phyloP scores from a whole-genome alignment of 2,797 vertebrate genomes.

The Numenius phaeopus region DNA sequence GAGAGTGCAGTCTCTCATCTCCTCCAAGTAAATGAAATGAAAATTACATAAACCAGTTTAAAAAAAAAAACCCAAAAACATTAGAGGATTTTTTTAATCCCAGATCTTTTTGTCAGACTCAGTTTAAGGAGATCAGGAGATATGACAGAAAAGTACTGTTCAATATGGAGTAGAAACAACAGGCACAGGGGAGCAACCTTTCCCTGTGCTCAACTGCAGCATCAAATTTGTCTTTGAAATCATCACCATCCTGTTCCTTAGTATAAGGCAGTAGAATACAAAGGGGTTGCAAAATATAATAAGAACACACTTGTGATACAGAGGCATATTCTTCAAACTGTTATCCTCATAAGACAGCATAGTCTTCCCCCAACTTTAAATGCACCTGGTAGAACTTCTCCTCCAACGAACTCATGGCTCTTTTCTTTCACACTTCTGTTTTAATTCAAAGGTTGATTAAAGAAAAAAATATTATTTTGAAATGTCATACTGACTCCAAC shows the following conservation, averaged over 20 bases:
- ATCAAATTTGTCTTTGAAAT: background rate
- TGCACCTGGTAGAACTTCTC: background rate
- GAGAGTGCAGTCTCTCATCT: background rate
- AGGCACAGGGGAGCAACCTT: background rate
- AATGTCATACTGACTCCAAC: constrained; percentile 8
- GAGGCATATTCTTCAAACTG: background rate
- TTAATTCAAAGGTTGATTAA: background rate
- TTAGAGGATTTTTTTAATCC: background rate
- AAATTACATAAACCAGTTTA: background rate
- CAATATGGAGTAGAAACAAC: background rate
- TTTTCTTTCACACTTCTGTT: background rate
- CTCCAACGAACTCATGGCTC: background rate
- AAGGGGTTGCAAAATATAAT: background rate
- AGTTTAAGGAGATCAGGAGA: background rate
- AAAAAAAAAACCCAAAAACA: background rate
- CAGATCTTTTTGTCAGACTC: background rate
- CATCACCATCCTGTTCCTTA: background rate
- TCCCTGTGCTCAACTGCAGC: background rate
- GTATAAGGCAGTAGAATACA: background rate
- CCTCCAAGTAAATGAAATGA: background rate
- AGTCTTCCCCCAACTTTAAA: background rate
- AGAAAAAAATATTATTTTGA: background rate
- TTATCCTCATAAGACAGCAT: background rate
- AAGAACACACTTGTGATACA: background rate
- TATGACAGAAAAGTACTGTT: background rate